Evolutionary conservation across 2,888 invertebrate genomes (phyloP).

Genomic region (Andrena chrysosceles): DNA sequence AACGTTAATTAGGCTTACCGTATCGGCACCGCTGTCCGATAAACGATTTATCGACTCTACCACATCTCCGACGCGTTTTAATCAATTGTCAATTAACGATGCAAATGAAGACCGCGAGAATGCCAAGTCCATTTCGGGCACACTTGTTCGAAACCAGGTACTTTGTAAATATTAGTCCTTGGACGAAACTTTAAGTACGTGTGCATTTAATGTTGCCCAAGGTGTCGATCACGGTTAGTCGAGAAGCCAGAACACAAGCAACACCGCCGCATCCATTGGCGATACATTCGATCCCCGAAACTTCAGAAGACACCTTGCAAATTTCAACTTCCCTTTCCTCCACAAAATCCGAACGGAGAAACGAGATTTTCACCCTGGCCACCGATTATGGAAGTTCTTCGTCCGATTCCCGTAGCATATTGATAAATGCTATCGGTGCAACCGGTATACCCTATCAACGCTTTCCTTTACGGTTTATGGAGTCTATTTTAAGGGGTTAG

Average conservation of each 20-base stretch:
- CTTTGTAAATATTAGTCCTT: not conserved
- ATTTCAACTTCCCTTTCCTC: slow-evolving; percentile 43
- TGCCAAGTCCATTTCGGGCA: not conserved
- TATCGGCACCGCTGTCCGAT: not conserved
- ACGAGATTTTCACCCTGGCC: slow-evolving; percentile 58
- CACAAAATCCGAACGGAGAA: slow-evolving; percentile 36
- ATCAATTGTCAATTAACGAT: not conserved
- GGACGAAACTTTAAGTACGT: too few species aligned
- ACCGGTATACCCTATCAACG: slow-evolving; percentile 7
- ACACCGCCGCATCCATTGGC: slow-evolving; percentile 2
- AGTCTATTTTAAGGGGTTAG: not conserved
- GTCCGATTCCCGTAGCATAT: slow-evolving; percentile 32
- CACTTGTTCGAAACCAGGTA: slow-evolving; percentile 15
- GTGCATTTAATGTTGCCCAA: slow-evolving; percentile 9
- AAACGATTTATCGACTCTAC: slow-evolving; percentile 2
- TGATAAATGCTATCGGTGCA: slow-evolving; percentile 18
- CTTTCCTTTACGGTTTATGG: too few species aligned
- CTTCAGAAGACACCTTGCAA: slow-evolving; percentile 24
- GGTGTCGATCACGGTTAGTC: slow-evolving; percentile 41
- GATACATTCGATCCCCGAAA: not conserved
- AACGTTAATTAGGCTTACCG: slow-evolving; percentile 12
- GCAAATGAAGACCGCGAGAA: not conserved
- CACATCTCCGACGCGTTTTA: not conserved
- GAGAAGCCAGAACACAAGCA: slow-evolving; percentile 35
- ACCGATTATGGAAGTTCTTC: slow-evolving; percentile 56